A percentile compares a stretch with the other conserved stretches of the same genome.
phyloP scores from a whole-genome alignment of 2,113 vertebrate species.

The Oxyruncus cristatus region DNA sequence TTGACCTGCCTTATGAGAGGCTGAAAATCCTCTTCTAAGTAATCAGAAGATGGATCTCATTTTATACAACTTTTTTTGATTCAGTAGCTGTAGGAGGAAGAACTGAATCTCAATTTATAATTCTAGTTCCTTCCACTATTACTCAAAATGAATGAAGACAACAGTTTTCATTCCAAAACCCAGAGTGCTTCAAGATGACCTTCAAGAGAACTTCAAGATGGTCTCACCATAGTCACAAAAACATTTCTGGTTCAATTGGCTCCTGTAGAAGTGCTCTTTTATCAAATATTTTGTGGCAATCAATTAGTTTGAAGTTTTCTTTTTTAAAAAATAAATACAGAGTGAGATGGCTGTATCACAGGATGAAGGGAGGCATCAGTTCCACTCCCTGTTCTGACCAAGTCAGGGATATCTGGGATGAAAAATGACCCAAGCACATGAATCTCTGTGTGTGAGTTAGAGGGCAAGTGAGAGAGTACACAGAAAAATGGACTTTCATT shows the following conservation, averaged over 20 bases:
- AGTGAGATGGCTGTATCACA: background rate
- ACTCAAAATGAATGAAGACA: background rate
- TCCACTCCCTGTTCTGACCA: background rate
- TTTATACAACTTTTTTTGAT: background rate
- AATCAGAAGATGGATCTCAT: slow-evolving; percentile 26
- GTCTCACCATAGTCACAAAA: background rate
- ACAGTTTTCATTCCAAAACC: background rate
- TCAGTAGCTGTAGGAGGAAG: background rate
- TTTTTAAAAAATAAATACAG: background rate
- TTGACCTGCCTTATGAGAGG: slow-evolving; percentile 12
- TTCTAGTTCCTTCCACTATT: background rate
- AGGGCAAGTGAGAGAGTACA: background rate
- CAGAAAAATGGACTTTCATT: background rate
- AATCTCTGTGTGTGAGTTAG: background rate
- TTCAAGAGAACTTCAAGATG: background rate
- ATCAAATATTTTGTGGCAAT: background rate
- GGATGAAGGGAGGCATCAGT: background rate
- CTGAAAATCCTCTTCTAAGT: slow-evolving; percentile 9
- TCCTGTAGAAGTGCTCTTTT: background rate
- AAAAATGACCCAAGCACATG: background rate
- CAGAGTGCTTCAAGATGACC: background rate
- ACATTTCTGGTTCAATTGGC: background rate
- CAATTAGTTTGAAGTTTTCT: background rate
- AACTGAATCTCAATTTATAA: background rate
- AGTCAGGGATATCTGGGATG: background rate